Percentiles rank a stretch among this genome's conserved stretches.
phyloP scores from a whole-genome alignment of 2,797 vertebrate genomes.

The Naso thynnoides region DNA sequence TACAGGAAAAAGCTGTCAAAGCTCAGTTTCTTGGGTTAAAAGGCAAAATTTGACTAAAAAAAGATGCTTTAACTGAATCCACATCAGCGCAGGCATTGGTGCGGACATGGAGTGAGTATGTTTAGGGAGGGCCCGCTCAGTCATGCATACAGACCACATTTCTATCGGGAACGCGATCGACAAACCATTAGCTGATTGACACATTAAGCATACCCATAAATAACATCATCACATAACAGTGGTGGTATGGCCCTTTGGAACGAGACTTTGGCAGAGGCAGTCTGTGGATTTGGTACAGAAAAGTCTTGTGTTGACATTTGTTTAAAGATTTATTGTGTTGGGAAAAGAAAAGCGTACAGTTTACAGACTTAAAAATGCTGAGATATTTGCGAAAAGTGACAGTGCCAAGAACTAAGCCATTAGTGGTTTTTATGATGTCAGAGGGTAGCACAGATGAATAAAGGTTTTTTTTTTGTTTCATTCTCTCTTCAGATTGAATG shows the following conservation, averaged over 20 bases:
- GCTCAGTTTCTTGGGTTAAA: slow-evolving; percentile 3
- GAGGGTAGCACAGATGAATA: slow-evolving; percentile 31
- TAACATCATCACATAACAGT: slow-evolving; percentile 27
- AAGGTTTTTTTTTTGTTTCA: slow-evolving; percentile 34
- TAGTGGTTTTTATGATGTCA: slow-evolving; percentile 39
- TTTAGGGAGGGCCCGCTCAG: slow-evolving; percentile 25
- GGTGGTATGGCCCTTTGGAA: slow-evolving; percentile 4
- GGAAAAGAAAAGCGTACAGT: slow-evolving; percentile 3
- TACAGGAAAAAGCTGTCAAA: slow-evolving; percentile 10
- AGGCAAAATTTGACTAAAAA: slow-evolving; percentile 5
- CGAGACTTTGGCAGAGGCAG: slow-evolving; percentile 11
- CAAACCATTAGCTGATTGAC: slow-evolving; percentile 53
- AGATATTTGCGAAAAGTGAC: slow-evolving; percentile 35
- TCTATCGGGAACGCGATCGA: slow-evolving; percentile 32
- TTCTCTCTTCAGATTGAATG: slow-evolving; percentile 41
- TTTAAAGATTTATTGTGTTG: slow-evolving; percentile 24
- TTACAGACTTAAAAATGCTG: slow-evolving; percentile 19
- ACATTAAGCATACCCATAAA: slow-evolving; percentile 50
- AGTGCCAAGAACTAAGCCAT: slow-evolving; percentile 40
- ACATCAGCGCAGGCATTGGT: not conserved
- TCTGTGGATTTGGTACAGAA: slow-evolving; percentile 13
- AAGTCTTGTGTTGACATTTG: slow-evolving; percentile 22
- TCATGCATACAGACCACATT: slow-evolving; percentile 31
- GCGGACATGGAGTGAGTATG: slow-evolving; percentile 6
- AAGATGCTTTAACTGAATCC: slow-evolving; percentile 21